phyloP scores from a whole-genome alignment of 2,797 vertebrate genomes.

The Siniperca undulata region DNA sequence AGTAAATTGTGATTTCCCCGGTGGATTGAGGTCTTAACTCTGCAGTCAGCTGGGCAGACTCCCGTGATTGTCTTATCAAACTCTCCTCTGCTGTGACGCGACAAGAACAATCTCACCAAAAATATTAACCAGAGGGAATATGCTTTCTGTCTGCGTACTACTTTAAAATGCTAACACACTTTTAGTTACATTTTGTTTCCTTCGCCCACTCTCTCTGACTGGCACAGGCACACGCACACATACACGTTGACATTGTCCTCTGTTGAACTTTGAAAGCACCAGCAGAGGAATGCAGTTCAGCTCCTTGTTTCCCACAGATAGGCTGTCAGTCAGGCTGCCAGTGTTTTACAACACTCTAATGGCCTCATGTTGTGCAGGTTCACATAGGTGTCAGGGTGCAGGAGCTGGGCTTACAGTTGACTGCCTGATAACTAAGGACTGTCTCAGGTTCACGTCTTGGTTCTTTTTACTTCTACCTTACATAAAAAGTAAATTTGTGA shows the following conservation, averaged over 20 bases:
- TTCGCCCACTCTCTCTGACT: not conserved
- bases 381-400: slow-evolving; percentile 36
- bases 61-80: slow-evolving; percentile 41
- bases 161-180: slow-evolving; percentile 11
- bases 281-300: slow-evolving; percentile 35
- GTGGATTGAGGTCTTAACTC: slow-evolving; percentile 30
- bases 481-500: not conserved
- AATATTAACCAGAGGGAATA: slow-evolving; percentile 27
- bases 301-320: slow-evolving; percentile 29
- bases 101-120: slow-evolving; percentile 14
- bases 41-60: slow-evolving; percentile 35
- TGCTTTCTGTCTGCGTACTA: slow-evolving; percentile 2
- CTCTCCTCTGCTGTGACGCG: slow-evolving; percentile 13
- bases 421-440: not conserved
- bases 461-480: not conserved
- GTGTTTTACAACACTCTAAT: slow-evolving; percentile 43
- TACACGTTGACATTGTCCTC: slow-evolving; percentile 10
- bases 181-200: not conserved
- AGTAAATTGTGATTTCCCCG: slow-evolving; percentile 38
- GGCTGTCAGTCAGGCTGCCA: slow-evolving; percentile 13
- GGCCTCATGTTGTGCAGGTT: slow-evolving; percentile 31
- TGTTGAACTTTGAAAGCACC: slow-evolving; percentile 18
- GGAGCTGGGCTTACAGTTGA: slow-evolving; percentile 3
- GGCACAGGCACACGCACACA: not conserved
- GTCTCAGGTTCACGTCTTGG: not conserved